Percentiles rank a stretch among this genome's conserved stretches.
Evolutionary conservation across 2,113 vertebrate genomes (phyloP).

Genomic region (Recurvirostra avosetta): DNA sequence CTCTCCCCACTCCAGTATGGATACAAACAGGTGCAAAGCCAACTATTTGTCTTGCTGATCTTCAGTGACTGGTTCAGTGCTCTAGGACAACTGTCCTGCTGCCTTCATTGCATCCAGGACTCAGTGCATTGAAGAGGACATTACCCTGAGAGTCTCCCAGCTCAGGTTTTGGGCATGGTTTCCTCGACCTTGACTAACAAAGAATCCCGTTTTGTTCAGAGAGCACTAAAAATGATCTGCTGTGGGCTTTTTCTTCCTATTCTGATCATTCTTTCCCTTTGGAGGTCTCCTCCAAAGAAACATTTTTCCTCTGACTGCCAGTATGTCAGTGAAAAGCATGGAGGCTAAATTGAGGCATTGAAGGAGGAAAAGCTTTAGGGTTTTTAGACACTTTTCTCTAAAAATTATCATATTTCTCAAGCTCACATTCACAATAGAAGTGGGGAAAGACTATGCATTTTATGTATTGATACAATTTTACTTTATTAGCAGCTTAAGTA

Average conservation of each 20-base stretch:
- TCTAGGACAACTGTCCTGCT: neutral
- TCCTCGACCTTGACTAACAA: rapidly evolving
- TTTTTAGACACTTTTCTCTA: neutral
- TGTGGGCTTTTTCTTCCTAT: neutral
- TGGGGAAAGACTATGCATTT: neutral
- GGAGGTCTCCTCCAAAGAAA: neutral
- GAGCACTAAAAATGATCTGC: neutral
- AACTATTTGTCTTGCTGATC: neutral
- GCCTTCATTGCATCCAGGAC: neutral
- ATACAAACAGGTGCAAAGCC: neutral
- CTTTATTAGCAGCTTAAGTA: neutral
- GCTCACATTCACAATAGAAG: neutral
- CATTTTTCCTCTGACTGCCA: neutral
- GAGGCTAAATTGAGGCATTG: neutral
- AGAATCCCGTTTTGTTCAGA: neutral
- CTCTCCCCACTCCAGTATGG: neutral
- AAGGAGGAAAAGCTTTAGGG: neutral
- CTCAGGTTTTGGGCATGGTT: neutral
- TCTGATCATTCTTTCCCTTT: neutral
- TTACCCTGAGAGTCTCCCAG: neutral
- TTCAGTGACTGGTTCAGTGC: neutral
- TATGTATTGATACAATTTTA: neutral
- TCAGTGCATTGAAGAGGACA: neutral
- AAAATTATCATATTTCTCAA: neutral
- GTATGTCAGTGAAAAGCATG: rapidly evolving